Conservation (phyloP, 2,888 invertebrate genomes). For the Catocala sponsa region DNA sequence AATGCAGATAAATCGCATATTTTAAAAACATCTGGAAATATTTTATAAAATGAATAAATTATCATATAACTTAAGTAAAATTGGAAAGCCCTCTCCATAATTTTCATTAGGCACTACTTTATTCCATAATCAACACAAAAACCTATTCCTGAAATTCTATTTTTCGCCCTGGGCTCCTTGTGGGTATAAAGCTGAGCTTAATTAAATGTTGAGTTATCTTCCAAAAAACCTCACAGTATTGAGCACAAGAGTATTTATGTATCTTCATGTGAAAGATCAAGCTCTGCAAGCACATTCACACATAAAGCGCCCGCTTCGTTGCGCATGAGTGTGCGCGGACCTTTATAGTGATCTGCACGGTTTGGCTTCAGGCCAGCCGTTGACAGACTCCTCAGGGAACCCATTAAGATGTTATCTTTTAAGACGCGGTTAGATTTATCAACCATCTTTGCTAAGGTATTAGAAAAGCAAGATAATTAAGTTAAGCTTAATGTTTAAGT, state of each 20-base stretch:
- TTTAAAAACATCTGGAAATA: too few relatives aligned
- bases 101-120: too few relatives aligned
- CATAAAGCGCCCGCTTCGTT: not conserved
- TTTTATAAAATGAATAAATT: too few relatives aligned
- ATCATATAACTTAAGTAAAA: too few relatives aligned
- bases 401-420: constrained; percentile 55
- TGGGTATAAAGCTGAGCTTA: too few relatives aligned
- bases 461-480: constrained; percentile 25
- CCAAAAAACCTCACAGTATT: not conserved
- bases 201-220: too few relatives aligned
- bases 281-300: not conserved
- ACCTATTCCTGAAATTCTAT: too few relatives aligned
- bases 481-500: constrained; percentile 14
- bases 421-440: constrained; percentile 47
- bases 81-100: too few relatives aligned
- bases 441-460: constrained; percentile 35
- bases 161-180: too few relatives aligned
- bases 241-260: not conserved
- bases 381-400: constrained; percentile 53
- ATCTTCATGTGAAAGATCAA: not conserved
- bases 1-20: too few relatives aligned
- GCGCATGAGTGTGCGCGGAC: constrained; percentile 29
- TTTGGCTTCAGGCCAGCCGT: constrained; percentile 52
- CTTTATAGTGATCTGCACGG: constrained; percentile 46
- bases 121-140: too few relatives aligned